These are phyloP conservation scores for Xiphydria camelus DNA, from an alignment of 2,888 invertebrate genomes.

Conservation along the genomic window DNA sequence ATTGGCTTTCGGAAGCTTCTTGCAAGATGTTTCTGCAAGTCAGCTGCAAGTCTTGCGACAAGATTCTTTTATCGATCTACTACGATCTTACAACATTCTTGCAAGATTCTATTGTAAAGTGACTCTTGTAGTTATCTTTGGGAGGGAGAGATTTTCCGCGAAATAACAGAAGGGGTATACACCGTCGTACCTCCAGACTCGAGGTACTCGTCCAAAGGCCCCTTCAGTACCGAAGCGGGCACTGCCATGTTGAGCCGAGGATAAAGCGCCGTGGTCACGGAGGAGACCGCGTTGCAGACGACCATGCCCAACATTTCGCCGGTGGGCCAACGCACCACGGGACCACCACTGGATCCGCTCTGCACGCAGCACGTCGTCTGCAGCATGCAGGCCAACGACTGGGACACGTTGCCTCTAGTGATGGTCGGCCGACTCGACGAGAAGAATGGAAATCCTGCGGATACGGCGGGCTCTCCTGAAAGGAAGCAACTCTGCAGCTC, in stretches of 20 bases:
- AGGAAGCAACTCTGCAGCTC: constrained; percentile 25
- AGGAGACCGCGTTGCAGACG: constrained; percentile 63
- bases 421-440: constrained; percentile 61
- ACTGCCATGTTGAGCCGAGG: constrained; percentile 68
- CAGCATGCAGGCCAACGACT: constrained; percentile 61
- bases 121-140: too few species aligned
- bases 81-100: too few species aligned
- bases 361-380: constrained; percentile 69
- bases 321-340: constrained; percentile 60
- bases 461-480: constrained; percentile 64
- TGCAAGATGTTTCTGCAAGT: too few species aligned
- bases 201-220: constrained; percentile 57
- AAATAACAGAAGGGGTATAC: too few species aligned
- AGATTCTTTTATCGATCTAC: too few species aligned
- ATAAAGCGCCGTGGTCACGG: constrained; percentile 59
- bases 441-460: constrained; percentile 66
- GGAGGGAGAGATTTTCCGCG: too few species aligned
- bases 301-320: constrained; percentile 63
- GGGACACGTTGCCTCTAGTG: constrained; percentile 63
- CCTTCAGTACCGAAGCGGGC: constrained; percentile 59
- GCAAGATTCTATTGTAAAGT: background rate
- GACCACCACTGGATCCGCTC: constrained; percentile 68
- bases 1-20: too few species aligned
- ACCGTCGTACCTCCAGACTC: constrained; percentile 57
- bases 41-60: too few species aligned